These are phyloP conservation scores for Troilus luridus DNA, from an alignment of 2,888 invertebrate species.

Conservation along the genomic window DNA sequence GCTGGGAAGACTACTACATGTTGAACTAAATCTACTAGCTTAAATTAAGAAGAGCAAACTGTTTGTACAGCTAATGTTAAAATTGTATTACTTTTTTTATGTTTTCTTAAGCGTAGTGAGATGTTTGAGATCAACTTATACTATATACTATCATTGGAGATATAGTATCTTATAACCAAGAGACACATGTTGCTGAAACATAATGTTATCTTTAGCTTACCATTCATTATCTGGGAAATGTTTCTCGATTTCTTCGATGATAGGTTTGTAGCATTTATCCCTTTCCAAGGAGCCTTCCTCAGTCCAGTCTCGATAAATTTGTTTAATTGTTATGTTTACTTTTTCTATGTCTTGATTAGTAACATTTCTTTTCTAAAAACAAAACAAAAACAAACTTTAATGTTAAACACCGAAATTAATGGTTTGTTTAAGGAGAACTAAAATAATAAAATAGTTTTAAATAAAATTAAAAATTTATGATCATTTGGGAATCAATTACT, in stretches of 20 bases:
- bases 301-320: slow-evolving; percentile 98
- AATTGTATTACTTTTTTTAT: too few relatives aligned
- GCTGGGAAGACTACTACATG: too few relatives aligned
- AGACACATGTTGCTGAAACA: neutral
- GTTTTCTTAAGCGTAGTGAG: too few relatives aligned
- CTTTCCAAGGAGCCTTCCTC: slow-evolving; percentile 85
- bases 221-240: slow-evolving; percentile 75
- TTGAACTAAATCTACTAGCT: too few relatives aligned
- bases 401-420: neutral
- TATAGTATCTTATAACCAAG: neutral
- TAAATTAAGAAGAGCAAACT: too few relatives aligned
- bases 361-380: slow-evolving; percentile 55
- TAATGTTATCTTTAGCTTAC: neutral
- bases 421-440: neutral
- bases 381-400: neutral
- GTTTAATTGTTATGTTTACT: slow-evolving; percentile 94
- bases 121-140: too few relatives aligned
- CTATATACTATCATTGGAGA: too few relatives aligned
- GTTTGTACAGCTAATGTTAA: too few relatives aligned
- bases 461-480: too few relatives aligned
- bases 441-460: too few relatives aligned
- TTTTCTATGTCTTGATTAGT: slow-evolving; percentile 69
- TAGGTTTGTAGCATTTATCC: slow-evolving; percentile 89
- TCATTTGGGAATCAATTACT: too few relatives aligned
- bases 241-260: slow-evolving; percentile 84